Evolutionary conservation across 2,888 invertebrate genomes (phyloP).

Genomic region (Lasioglossum zephyrum): DNA sequence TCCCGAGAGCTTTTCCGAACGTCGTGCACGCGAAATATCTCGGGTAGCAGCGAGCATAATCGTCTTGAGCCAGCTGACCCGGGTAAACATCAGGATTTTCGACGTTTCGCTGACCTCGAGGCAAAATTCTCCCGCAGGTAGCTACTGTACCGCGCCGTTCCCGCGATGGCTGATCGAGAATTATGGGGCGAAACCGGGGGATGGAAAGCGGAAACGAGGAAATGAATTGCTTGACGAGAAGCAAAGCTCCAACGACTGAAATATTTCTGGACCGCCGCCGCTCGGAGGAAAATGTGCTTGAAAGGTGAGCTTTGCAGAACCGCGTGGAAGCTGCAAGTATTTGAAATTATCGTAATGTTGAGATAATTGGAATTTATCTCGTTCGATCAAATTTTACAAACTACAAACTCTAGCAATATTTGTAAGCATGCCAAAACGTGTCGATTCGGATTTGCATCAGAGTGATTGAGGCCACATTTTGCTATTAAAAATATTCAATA

Average conservation of each 20-base stretch:
- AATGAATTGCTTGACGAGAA: conserved; percentile 7
- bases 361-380: too few species aligned
- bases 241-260: neutral
- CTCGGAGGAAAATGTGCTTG: neutral
- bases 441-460: too few species aligned
- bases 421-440: too few species aligned
- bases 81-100: conserved; percentile 33
- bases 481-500: too few species aligned
- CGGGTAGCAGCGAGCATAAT: neutral
- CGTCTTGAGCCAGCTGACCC: conserved; percentile 13
- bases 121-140: conserved; percentile 21
- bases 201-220: neutral
- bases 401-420: too few species aligned
- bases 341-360: too few species aligned
- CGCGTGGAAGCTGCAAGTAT: too few species aligned
- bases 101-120: conserved; percentile 12
- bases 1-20: conserved; percentile 3
- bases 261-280: neutral
- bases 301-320: neutral
- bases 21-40: neutral
- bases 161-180: conserved; percentile 8
- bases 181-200: conserved; percentile 20
- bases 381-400: too few species aligned
- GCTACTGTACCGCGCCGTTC: neutral
- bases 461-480: too few species aligned